Conservation (phyloP, 2,797 vertebrate species). For the Rhynchotus rufescens region DNA sequence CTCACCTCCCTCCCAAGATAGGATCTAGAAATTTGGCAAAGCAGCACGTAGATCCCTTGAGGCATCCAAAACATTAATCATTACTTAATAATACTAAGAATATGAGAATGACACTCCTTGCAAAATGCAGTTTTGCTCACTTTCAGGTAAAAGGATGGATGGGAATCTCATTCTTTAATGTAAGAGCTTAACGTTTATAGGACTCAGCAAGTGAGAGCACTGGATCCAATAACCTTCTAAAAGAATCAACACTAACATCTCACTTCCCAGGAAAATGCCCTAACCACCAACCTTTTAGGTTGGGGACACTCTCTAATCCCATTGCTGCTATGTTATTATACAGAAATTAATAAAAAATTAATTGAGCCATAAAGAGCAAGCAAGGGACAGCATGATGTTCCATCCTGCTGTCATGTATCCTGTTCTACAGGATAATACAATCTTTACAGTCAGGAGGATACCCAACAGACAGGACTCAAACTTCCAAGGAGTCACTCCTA, state of each 20-base stretch:
- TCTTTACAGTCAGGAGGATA: background rate
- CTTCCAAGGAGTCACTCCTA: background rate
- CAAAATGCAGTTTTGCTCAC: background rate
- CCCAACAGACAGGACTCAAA: background rate
- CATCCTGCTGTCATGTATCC: background rate
- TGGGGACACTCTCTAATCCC: background rate
- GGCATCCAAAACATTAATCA: slow-evolving; percentile 46
- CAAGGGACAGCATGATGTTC: background rate
- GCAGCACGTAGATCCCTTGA: background rate
- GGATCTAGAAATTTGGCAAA: slow-evolving; percentile 54
- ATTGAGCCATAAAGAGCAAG: background rate
- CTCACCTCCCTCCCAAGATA: slow-evolving; percentile 50
- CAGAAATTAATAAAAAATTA: background rate
- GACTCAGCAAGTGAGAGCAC: background rate
- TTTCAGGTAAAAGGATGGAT: background rate
- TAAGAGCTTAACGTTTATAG: background rate
- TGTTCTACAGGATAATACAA: too few relatives aligned
- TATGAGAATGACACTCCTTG: background rate
- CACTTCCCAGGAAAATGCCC: background rate
- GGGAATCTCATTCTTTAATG: background rate
- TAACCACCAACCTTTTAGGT: background rate
- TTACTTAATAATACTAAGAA: background rate
- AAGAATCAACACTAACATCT: background rate
- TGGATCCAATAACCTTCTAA: background rate
- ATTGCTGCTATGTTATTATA: background rate